A percentile compares a stretch with the other conserved stretches of the same genome.
Conservation (phyloP, 2,888 invertebrate species). For the Drosophila conformis region DNA sequence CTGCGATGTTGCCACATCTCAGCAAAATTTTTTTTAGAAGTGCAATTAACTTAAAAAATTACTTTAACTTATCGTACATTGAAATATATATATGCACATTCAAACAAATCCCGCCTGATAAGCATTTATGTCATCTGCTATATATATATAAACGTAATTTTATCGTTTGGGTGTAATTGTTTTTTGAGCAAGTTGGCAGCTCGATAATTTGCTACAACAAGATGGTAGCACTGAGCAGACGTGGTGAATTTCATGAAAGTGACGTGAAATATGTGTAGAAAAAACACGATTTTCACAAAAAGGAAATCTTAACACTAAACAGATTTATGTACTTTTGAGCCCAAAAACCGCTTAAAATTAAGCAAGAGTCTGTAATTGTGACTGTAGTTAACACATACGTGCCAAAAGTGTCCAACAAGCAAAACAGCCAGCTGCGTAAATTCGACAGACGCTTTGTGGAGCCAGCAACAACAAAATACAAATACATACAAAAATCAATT, state of each 20-base stretch:
- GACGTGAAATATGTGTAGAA: constrained; percentile 77
- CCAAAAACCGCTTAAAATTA: constrained; percentile 14
- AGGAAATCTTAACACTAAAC: constrained; percentile 38
- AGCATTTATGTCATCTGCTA: not conserved
- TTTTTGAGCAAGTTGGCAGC: constrained; percentile 58
- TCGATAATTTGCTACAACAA: constrained; percentile 20
- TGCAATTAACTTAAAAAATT: not conserved
- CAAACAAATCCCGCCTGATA: constrained; percentile 26
- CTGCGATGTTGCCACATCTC: constrained; percentile 35
- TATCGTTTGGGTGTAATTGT: constrained; percentile 3
- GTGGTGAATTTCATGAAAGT: constrained; percentile 75
- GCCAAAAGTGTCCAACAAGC: constrained; percentile 14
- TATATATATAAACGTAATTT: not conserved
- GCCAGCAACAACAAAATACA: constrained; percentile 43
- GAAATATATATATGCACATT: constrained; percentile 1
- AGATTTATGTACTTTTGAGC: constrained; percentile 11
- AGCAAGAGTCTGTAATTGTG: not conserved
- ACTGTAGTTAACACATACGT: constrained; percentile 10
- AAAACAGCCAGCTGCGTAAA: constrained; percentile 55
- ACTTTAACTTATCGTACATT: not conserved
- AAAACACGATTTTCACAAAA: constrained; percentile 69
- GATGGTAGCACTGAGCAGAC: constrained; percentile 61
- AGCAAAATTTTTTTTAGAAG: not conserved
- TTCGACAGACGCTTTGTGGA: constrained; percentile 48
- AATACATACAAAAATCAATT: constrained; percentile 68